phyloP scores from a whole-genome alignment of 1,140 invertebrate species.

The Panulirus ornatus region DNA sequence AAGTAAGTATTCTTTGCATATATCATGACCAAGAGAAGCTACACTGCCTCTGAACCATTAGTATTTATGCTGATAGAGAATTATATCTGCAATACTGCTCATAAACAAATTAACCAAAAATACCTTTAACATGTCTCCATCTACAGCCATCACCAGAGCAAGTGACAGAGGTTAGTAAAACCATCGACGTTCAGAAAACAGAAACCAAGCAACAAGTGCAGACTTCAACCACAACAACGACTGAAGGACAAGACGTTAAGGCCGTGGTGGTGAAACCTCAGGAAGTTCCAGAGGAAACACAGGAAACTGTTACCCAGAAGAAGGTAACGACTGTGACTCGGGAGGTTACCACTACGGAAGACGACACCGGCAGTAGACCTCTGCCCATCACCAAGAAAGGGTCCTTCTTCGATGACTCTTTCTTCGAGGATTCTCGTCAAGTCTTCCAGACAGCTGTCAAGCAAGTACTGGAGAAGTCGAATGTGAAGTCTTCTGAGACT shows the following conservation, averaged over 20 bases:
- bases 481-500: constrained; percentile 18
- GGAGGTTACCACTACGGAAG: not conserved
- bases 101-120: no score
- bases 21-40: no score
- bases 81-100: no score
- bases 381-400: constrained; percentile 45
- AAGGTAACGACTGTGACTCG: not conserved
- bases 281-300: constrained; percentile 5
- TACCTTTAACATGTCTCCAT: not conserved
- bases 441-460: constrained; percentile 38
- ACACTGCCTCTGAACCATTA: no score
- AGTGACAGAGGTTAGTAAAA: constrained; percentile 17
- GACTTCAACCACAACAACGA: constrained; percentile 16
- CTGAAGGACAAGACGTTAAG: constrained; percentile 34
- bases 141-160: not conserved
- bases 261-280: not conserved
- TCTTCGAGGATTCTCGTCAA: constrained; percentile 38
- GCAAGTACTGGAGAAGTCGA: constrained; percentile 33
- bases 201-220: constrained; percentile 35
- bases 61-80: no score
- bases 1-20: constrained; percentile 5
- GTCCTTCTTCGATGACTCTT: constrained; percentile 32
- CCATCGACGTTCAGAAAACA: constrained; percentile 41
- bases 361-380: not conserved
- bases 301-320: not conserved